phyloP scores from a whole-genome alignment of 2,888 invertebrate species.

The Pharmacophagus antenor region DNA sequence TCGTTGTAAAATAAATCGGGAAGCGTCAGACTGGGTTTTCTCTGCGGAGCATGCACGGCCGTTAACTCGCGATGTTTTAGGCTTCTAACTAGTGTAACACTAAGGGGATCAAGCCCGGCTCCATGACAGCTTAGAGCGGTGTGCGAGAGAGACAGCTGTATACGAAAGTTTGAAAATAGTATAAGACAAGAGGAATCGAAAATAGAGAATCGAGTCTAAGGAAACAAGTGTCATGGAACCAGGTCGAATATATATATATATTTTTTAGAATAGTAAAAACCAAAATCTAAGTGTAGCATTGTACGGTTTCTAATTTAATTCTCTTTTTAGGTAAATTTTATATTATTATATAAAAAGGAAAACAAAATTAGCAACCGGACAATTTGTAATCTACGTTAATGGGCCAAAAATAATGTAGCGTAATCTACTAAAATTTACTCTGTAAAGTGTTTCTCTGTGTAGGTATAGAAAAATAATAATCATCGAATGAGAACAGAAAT shows the following conservation, averaged over 20 bases:
- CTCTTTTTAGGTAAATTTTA: slow-evolving; percentile 12
- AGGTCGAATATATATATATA: slow-evolving; percentile 51
- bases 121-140: slow-evolving; percentile 58
- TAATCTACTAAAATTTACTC: slow-evolving; percentile 62
- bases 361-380: slow-evolving; percentile 68
- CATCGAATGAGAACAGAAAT: slow-evolving; percentile 66
- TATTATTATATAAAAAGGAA: slow-evolving; percentile 1
- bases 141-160: slow-evolving; percentile 31
- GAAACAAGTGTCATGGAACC: slow-evolving; percentile 67
- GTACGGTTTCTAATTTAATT: slow-evolving; percentile 66
- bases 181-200: slow-evolving; percentile 17
- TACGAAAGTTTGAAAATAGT: slow-evolving; percentile 21
- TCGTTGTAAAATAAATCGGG: slow-evolving; percentile 44
- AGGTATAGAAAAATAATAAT: slow-evolving; percentile 64
- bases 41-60: slow-evolving; percentile 67
- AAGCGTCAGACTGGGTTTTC: slow-evolving; percentile 70
- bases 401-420: slow-evolving; percentile 74
- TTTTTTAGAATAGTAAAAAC: slow-evolving; percentile 54
- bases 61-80: slow-evolving; percentile 48
- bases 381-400: slow-evolving; percentile 64
- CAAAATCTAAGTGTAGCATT: slow-evolving; percentile 57
- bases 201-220: slow-evolving; percentile 8
- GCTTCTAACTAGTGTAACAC: slow-evolving; percentile 50
- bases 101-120: slow-evolving; percentile 49
- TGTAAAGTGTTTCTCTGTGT: slow-evolving; percentile 81